Conservation (phyloP, 1,140 invertebrate species). For the Geopemphigus sp. region DNA sequence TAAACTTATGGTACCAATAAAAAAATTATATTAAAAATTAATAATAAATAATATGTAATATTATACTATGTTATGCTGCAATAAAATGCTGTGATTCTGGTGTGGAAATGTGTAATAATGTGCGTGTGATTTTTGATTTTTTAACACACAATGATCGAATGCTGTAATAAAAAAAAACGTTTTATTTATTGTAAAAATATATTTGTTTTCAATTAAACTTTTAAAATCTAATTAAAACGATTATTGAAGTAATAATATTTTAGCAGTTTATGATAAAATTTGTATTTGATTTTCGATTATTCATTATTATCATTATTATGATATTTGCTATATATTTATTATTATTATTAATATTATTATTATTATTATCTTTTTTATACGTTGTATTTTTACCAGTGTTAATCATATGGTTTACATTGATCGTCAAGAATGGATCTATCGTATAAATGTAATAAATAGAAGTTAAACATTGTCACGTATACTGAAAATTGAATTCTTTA, state of each 20-base stretch:
- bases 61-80: conserved; percentile 41
- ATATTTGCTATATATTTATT: neutral
- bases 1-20: conserved; percentile 37
- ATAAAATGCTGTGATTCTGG: conserved; percentile 39
- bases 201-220: neutral
- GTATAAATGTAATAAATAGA: neutral
- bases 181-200: neutral
- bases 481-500: too few relatives aligned
- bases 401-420: neutral
- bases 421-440: neutral
- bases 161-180: neutral
- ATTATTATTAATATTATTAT: neutral
- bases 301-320: too few relatives aligned
- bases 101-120: neutral
- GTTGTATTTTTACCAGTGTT: neutral
- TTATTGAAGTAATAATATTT: neutral
- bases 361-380: neutral
- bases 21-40: neutral
- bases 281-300: too few relatives aligned
- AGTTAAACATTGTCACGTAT: too few relatives aligned
- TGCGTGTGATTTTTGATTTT: neutral
- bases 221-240: neutral
- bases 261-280: too few relatives aligned
- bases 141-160: neutral
- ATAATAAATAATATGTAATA: conserved; percentile 3